Evolutionary conservation across 2,797 vertebrate genomes (phyloP).

Genomic region (Platalea minor): DNA sequence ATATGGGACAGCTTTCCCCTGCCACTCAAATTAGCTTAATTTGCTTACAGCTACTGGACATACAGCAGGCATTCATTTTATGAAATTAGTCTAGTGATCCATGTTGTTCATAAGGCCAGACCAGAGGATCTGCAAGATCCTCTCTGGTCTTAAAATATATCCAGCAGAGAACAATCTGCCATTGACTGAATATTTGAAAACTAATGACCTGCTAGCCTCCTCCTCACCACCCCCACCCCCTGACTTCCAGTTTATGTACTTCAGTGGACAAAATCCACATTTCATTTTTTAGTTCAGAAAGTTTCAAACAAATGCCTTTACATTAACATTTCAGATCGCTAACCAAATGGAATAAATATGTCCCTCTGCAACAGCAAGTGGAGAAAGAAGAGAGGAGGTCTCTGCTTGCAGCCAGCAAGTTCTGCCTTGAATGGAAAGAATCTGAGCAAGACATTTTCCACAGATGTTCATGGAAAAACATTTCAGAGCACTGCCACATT

Average conservation of each 20-base stretch:
- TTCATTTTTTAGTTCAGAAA: neutral
- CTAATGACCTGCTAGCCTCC: neutral
- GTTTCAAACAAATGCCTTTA: conserved; percentile 3
- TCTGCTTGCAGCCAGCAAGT: conserved; percentile 30
- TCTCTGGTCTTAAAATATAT: conserved; percentile 8
- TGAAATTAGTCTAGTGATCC: neutral
- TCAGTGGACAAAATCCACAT: neutral
- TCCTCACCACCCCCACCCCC: neutral
- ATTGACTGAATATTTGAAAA: neutral
- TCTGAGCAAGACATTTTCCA: conserved; percentile 53
- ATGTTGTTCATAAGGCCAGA: neutral
- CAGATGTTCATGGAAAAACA: conserved; percentile 55
- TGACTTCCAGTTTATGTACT: neutral
- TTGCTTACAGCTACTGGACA: neutral
- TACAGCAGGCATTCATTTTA: neutral
- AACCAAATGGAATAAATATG: neutral
- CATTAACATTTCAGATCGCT: neutral
- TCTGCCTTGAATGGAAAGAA: conserved; percentile 59
- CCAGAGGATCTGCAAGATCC: neutral
- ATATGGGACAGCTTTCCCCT: neutral
- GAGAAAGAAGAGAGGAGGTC: neutral
- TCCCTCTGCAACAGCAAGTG: neutral
- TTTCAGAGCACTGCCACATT: conserved; percentile 36
- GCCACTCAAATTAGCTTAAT: neutral
- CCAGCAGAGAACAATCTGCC: conserved; percentile 26